Percentiles rank a stretch among this genome's conserved stretches.
These are phyloP conservation scores for Passer domesticus DNA, from an alignment of 2,113 vertebrate species.

Conservation along the genomic window DNA sequence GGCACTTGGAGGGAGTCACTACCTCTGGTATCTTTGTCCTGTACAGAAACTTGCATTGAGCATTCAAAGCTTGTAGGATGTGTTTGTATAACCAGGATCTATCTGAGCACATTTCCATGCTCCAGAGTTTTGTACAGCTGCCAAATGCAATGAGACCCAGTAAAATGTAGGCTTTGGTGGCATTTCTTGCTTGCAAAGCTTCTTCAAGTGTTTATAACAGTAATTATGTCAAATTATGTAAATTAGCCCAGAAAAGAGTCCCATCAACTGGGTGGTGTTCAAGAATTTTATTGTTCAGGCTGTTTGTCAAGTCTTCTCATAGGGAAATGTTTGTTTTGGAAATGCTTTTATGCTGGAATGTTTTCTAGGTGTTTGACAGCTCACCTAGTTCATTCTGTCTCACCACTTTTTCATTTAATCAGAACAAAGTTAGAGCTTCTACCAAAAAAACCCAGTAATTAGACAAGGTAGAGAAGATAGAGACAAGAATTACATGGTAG, in stretches of 20 bases:
- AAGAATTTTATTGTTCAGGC: not conserved
- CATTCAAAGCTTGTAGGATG: not conserved
- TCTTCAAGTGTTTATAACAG: slow-evolving; percentile 22
- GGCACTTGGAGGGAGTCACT: not conserved
- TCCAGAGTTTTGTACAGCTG: not conserved
- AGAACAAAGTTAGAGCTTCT: not conserved
- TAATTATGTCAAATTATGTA: slow-evolving; percentile 44
- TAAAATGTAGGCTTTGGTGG: not conserved
- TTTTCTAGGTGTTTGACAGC: not conserved
- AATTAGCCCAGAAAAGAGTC: slow-evolving; percentile 20
- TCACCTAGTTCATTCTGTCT: not conserved
- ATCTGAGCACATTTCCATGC: not conserved
- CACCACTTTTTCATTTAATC: not conserved
- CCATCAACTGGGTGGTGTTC: not conserved
- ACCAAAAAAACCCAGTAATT: not conserved
- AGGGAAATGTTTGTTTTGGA: not conserved
- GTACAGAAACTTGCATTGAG: not conserved
- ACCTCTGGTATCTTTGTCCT: not conserved
- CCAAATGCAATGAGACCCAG: not conserved
- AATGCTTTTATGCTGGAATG: not conserved
- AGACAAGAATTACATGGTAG: not conserved
- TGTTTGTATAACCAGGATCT: not conserved
- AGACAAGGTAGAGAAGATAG: not conserved
- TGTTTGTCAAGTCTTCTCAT: not conserved
- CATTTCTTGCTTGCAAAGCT: slow-evolving; percentile 14